Percentiles rank a stretch among this genome's conserved stretches.
phyloP scores from a whole-genome alignment of 2,888 invertebrate species.

The Drosophila phalerata region DNA sequence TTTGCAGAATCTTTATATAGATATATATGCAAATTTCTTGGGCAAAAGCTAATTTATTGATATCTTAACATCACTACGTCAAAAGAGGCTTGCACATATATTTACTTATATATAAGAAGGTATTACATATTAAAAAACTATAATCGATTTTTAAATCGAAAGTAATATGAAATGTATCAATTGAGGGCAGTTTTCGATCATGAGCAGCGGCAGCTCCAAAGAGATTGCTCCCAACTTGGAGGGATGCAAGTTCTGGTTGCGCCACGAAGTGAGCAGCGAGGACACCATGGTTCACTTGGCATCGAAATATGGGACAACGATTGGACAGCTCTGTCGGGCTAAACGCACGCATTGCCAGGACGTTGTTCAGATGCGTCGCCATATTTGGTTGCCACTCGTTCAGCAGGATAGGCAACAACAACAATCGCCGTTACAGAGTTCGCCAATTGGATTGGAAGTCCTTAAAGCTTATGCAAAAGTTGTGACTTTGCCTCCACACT shows the following conservation, averaged over 20 bases:
- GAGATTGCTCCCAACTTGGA: conserved; percentile 28
- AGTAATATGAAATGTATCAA: conserved; percentile 5
- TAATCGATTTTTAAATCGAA: too few relatives aligned
- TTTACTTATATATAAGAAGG: too few relatives aligned
- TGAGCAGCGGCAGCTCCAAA: not conserved
- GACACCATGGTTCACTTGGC: conserved; percentile 57
- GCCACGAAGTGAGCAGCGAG: conserved; percentile 29
- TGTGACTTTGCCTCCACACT: conserved; percentile 39
- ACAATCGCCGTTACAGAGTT: not conserved
- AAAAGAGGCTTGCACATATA: too few relatives aligned
- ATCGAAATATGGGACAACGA: conserved; percentile 46
- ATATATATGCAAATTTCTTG: too few relatives aligned
- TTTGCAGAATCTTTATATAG: too few relatives aligned
- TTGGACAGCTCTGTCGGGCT: conserved; percentile 53
- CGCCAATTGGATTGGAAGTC: not conserved
- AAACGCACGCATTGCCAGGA: conserved; percentile 64
- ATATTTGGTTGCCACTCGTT: conserved; percentile 52
- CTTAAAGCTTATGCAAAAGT: conserved; percentile 2
- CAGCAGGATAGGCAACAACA: not conserved
- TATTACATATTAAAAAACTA: too few relatives aligned
- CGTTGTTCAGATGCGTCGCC: conserved; percentile 38
- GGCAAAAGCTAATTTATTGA: too few relatives aligned
- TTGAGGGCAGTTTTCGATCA: not conserved
- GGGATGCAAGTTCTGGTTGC: conserved; percentile 33
- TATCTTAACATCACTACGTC: too few relatives aligned